These are phyloP conservation scores for Xiphorhynchus erythropygius DNA, from an alignment of 2,797 vertebrate genomes.

Conservation along the genomic window DNA sequence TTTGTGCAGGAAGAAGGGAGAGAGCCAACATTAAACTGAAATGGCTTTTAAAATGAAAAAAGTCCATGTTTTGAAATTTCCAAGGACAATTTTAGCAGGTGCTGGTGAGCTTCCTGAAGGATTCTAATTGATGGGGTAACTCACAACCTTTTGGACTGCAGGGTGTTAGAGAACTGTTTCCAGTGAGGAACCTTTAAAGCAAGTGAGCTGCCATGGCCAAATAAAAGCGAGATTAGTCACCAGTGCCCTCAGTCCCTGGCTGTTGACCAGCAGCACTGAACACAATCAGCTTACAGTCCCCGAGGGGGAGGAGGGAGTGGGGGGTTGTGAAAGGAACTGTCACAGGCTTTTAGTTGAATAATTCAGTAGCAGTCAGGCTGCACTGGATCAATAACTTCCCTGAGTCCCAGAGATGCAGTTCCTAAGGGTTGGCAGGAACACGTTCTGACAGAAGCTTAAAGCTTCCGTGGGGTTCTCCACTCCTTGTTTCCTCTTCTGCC, in stretches of 20 bases:
- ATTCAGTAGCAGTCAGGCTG: constrained; percentile 7
- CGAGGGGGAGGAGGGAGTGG: background rate
- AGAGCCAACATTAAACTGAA: background rate
- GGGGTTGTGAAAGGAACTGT: background rate
- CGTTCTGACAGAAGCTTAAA: background rate
- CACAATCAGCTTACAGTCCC: constrained; percentile 21
- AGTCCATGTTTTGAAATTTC: background rate
- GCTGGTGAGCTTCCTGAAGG: background rate
- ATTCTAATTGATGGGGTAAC: background rate
- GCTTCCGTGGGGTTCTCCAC: background rate
- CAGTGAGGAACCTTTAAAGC: background rate
- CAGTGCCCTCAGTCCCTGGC: background rate
- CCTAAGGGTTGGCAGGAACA: background rate
- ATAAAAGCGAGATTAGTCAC: constrained; percentile 22
- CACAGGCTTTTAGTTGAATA: constrained; percentile 6
- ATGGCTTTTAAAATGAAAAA: background rate
- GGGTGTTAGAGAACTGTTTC: background rate
- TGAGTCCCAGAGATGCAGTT: background rate
- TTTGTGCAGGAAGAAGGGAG: background rate
- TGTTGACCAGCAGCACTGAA: background rate
- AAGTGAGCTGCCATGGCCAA: background rate
- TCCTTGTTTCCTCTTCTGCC: background rate
- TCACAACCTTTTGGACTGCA: background rate
- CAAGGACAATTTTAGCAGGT: background rate
- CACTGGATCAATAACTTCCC: constrained; percentile 5